phyloP scores from a whole-genome alignment of 1,140 invertebrate genomes.

The Drosophila hydei region DNA sequence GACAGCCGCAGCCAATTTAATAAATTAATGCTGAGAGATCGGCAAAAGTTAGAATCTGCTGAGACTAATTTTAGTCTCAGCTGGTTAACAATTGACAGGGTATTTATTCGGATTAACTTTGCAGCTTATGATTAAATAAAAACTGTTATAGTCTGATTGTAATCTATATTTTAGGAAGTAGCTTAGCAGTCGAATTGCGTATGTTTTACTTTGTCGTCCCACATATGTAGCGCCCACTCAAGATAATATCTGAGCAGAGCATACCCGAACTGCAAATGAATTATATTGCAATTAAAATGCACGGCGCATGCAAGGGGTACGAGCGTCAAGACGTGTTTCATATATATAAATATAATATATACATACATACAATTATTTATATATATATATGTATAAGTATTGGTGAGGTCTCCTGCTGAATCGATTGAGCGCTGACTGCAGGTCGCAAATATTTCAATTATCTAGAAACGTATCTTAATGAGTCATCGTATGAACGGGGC shows the following conservation, averaged over 20 bases:
- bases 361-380: slow-evolving; percentile 5
- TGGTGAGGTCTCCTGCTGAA: slow-evolving; percentile 4
- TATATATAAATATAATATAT: background rate
- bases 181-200: no score
- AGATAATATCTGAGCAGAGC: background rate
- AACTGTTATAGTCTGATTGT: no score
- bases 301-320: background rate
- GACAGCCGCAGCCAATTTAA: background rate
- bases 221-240: background rate
- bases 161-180: no score
- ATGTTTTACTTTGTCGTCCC: no score
- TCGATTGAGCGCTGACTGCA: slow-evolving; percentile 39
- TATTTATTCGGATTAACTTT: no score
- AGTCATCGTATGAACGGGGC: slow-evolving; percentile 15
- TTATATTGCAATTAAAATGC: background rate
- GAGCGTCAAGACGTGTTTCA: background rate
- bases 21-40: background rate
- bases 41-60: no score
- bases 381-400: background rate
- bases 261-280: no score
- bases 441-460: slow-evolving; percentile 45
- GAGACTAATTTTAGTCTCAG: no score
- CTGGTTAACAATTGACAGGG: no score
- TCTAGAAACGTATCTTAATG: slow-evolving; percentile 37
- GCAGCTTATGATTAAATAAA: no score